Base-by-base conservation (phyloP, 2,888 invertebrate genomes). In the Notocelia uddmanniana region DNA sequence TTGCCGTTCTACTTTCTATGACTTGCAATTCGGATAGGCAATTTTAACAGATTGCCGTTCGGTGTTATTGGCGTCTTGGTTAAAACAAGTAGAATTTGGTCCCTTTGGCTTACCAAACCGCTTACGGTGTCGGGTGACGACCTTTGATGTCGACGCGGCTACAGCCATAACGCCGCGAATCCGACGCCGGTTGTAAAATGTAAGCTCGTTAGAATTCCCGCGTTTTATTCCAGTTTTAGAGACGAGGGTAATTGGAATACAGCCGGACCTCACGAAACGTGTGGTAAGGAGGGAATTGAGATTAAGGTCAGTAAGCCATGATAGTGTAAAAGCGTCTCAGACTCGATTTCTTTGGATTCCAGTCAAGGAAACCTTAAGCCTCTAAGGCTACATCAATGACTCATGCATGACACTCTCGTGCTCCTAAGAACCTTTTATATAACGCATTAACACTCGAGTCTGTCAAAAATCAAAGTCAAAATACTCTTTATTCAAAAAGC, bases 121-220 rank as follows among this genome's bases (percentile, higher is more conserved):
- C n/a, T n/a, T n/a, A 8, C 15, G 73, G 74, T 74, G 80, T 73
- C 80, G 85, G 75, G 77, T 73, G 81, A 80, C 81, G 73, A 71
- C 69, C 81, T 85, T 85, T 85, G 84, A 85, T 77, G 80, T 79
- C 75, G 76, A 74, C 75, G 74, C 76, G 52, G 54, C 41, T 75
- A 74, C 76, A 37, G 54, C 41, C 68, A 45, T 31, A n/a, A 57
- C 23, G 73, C 75, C 76, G 71, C 73, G 48, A 72, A 72, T 26
- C 18, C 68, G 72, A 72, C 68, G 55, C 72, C 55, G 72, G 68
- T 18, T 55, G 68, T 72, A 26, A 72, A 70, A 72, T 37, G 66
- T 34, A 23, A 68, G 72, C 72, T 72, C 67, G 72, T 72, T 72
- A 72, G 55, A 68, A 68, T 68, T 72, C 68, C 62, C 48, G 34